Evolutionary conservation across 2,113 vertebrate genomes (phyloP), one percentile per base, ranked within the genome.

Genomic region (Chamaetylas fuelleborni): DNA sequence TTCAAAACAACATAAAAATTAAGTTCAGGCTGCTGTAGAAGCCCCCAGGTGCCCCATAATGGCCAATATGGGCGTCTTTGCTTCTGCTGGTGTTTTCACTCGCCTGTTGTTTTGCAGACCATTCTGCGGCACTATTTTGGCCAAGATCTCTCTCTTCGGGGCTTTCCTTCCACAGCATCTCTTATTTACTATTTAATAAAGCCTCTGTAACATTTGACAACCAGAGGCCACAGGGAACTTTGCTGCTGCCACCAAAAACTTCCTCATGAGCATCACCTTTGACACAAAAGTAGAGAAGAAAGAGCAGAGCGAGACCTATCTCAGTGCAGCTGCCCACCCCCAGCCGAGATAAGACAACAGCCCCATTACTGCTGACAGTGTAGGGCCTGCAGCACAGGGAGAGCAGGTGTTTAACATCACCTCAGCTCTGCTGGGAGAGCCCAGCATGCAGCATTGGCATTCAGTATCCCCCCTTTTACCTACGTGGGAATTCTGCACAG

Each of bases 1-100:
- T 97, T 96, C 97, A 97, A 96, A 90, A 95, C 76, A 95, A 70
- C 73, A 69, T 72, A 95, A 97, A 96, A 97, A 95, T 97, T 97
- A 96, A 96, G 93, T 96, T 96, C 72, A 97, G 66, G 67, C 60
- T 95, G 83, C 77, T 96, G 14, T 88, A 93, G 97, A 96, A 96
- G 56, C 14, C 60, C 71, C 66, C 66, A 89, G 74, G 82, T 93
- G 65, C 62, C 69, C 81, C 94, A 91, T 86, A 91, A 94, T 86
- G 73, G 64, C 54, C 78, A 92, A 50, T 70, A 93, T 72, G 82
- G 88, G 26, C 28, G 29, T 86, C 81, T 78, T 13, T 79, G 56
- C 53, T 88, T 65, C 91, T 94, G 81, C 80, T 93, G 42, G 51
- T 87, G 43, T 57, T 74, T 80, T 97, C 93, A 94, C 92, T 80